phyloP scores from a whole-genome alignment of 92 coral and sea anemone genomes.

The Porites evermanni region DNA sequence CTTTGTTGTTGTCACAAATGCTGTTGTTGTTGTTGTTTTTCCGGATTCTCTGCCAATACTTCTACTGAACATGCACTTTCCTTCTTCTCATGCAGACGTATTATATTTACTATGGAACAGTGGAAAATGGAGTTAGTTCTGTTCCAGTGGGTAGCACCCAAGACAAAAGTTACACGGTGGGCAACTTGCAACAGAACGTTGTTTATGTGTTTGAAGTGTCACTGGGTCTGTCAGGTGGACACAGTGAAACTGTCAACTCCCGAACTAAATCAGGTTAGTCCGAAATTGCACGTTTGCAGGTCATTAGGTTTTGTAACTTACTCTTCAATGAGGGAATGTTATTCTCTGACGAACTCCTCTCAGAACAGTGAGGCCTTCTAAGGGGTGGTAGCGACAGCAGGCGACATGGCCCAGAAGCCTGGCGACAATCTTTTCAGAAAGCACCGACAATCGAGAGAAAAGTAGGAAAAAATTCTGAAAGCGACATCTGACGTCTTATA shows the following conservation, averaged over 20 bases:
- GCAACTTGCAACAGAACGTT: background rate
- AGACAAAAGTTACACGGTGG: background rate
- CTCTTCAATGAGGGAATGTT: too few species aligned
- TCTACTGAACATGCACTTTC: background rate
- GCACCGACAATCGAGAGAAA: too few species aligned
- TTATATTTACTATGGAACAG: constrained; percentile 47
- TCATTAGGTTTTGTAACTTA: too few species aligned
- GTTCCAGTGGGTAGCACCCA: constrained; percentile 30
- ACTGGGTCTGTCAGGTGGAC: constrained; percentile 31
- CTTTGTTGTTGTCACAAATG: too few species aligned
- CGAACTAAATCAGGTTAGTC: constrained; percentile 29
- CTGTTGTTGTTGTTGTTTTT: background rate
- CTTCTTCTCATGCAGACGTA: constrained; percentile 15
- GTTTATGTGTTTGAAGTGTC: constrained; percentile 62
- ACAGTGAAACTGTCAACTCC: constrained; percentile 42
- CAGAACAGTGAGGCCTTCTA: too few species aligned
- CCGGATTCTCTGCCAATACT: background rate
- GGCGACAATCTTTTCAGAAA: too few species aligned
- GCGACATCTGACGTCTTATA: too few species aligned
- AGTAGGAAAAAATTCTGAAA: too few species aligned
- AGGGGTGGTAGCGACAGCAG: too few species aligned
- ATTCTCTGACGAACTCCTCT: too few species aligned
- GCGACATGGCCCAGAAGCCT: too few species aligned
- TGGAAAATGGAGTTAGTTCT: background rate
- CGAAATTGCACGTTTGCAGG: background rate